Conservation (phyloP, 2,113 vertebrate species). For the Siniperca chuatsi region DNA sequence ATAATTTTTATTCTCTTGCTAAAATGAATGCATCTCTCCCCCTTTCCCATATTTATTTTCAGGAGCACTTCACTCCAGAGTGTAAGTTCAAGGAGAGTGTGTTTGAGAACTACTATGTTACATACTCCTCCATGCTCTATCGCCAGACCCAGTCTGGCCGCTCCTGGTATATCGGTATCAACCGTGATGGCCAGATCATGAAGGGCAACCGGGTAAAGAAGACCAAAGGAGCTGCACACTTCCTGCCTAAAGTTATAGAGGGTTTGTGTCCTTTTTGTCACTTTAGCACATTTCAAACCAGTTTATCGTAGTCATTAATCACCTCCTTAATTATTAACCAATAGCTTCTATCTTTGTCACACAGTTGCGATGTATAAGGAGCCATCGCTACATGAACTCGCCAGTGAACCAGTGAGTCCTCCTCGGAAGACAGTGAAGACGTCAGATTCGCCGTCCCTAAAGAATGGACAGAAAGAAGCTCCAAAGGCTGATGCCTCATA, state of each 20-base stretch:
- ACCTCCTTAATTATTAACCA: constrained; percentile 23
- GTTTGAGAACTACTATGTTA: constrained; percentile 95
- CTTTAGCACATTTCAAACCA: not conserved
- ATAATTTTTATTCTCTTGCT: constrained; percentile 27
- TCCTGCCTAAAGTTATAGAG: constrained; percentile 93
- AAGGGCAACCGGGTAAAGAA: constrained; percentile 93
- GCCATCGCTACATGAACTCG: constrained; percentile 89
- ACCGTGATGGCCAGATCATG: constrained; percentile 91
- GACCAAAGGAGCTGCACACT: constrained; percentile 92
- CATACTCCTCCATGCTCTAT: constrained; percentile 94
- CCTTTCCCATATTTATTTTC: constrained; percentile 49
- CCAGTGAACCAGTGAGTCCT: constrained; percentile 83
- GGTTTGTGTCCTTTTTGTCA: constrained; percentile 80
- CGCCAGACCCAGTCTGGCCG: constrained; percentile 91
- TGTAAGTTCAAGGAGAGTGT: constrained; percentile 96
- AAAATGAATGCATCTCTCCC: constrained; percentile 13
- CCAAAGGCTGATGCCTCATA: constrained; percentile 83
- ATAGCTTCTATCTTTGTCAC: constrained; percentile 45
- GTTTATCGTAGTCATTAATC: not conserved
- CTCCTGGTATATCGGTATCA: constrained; percentile 93
- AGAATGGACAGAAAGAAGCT: constrained; percentile 81
- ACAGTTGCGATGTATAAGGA: constrained; percentile 91
- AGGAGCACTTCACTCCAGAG: constrained; percentile 93
- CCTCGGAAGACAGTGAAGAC: constrained; percentile 83
- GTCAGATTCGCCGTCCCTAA: constrained; percentile 79